Evolutionary conservation across 2,888 invertebrate genomes (phyloP).

Genomic region (Cosmorhoe ocellata): DNA sequence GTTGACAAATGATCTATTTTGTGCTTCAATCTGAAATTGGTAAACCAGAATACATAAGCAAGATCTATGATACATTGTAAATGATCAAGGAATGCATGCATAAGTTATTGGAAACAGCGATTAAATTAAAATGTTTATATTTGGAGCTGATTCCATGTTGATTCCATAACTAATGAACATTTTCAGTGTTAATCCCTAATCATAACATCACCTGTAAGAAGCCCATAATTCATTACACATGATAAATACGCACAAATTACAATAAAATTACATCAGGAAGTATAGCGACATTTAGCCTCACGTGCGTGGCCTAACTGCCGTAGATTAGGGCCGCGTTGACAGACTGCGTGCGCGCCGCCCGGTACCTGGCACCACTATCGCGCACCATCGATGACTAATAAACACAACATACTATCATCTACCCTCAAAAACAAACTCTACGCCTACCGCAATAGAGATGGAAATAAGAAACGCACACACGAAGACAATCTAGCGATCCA

Average conservation of each 20-base stretch:
- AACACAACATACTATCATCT: conserved; percentile 45
- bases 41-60: no score
- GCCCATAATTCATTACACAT: conserved; percentile 72
- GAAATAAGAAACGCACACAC: conserved; percentile 17
- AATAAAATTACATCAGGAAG: conserved; percentile 74
- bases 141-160: no score
- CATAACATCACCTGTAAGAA: no score
- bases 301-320: conserved; percentile 80
- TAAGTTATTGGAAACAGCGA: no score
- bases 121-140: no score
- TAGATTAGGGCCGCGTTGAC: conserved; percentile 82
- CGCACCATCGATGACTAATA: conserved; percentile 82
- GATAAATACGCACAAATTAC: conserved; percentile 81
- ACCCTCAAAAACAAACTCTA: conserved; percentile 36
- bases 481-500: conserved; percentile 43
- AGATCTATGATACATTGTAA: no score
- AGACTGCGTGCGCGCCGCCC: conserved; percentile 79
- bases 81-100: no score
- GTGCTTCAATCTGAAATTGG: no score
- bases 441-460: conserved; percentile 14
- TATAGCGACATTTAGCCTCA: conserved; percentile 75
- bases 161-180: no score
- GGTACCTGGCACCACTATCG: conserved; percentile 78
- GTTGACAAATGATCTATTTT: no score
- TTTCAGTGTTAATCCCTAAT: no score